These are phyloP conservation scores for Myxocyprinus asiaticus DNA, from an alignment of 2,113 vertebrate genomes.

Conservation along the genomic window DNA sequence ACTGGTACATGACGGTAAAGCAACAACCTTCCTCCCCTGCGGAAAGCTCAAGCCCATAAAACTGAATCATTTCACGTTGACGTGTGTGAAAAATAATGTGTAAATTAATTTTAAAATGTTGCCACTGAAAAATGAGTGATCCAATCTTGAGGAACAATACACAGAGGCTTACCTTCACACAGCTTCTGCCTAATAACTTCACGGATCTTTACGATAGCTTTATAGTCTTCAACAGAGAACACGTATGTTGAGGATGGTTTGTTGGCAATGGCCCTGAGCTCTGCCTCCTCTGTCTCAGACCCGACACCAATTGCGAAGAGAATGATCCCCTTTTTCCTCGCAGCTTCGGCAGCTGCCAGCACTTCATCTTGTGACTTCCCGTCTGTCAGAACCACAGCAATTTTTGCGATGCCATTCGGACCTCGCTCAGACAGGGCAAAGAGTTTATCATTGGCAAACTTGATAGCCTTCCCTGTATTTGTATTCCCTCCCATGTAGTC, in stretches of 20 bases:
- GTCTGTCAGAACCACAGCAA: slow-evolving; percentile 94
- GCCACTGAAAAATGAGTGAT: neutral
- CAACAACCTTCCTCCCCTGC: slow-evolving; percentile 7
- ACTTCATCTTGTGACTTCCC: slow-evolving; percentile 97
- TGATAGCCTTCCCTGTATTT: slow-evolving; percentile 89
- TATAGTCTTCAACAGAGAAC: slow-evolving; percentile 95
- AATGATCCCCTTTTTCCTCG: slow-evolving; percentile 89
- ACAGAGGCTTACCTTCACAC: slow-evolving; percentile 87
- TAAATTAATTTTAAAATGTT: neutral
- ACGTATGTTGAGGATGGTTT: slow-evolving; percentile 91
- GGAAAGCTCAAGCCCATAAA: neutral
- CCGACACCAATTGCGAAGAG: slow-evolving; percentile 96
- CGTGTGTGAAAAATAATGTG: neutral
- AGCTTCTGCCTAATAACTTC: slow-evolving; percentile 96
- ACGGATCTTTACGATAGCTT: slow-evolving; percentile 93
- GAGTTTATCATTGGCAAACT: slow-evolving; percentile 88
- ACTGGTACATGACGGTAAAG: neutral
- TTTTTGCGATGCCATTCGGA: slow-evolving; percentile 81
- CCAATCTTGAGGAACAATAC: neutral
- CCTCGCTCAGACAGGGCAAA: slow-evolving; percentile 91
- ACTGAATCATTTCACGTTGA: neutral
- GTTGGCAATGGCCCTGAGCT: slow-evolving; percentile 92
- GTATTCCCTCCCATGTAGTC: slow-evolving; percentile 95
- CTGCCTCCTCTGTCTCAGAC: slow-evolving; percentile 84
- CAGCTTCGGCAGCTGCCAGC: slow-evolving; percentile 85